Evolutionary conservation across 2,113 vertebrate genomes (phyloP), one percentile per base, ranked within the genome.

Genomic region (Burhinus oedicnemus): DNA sequence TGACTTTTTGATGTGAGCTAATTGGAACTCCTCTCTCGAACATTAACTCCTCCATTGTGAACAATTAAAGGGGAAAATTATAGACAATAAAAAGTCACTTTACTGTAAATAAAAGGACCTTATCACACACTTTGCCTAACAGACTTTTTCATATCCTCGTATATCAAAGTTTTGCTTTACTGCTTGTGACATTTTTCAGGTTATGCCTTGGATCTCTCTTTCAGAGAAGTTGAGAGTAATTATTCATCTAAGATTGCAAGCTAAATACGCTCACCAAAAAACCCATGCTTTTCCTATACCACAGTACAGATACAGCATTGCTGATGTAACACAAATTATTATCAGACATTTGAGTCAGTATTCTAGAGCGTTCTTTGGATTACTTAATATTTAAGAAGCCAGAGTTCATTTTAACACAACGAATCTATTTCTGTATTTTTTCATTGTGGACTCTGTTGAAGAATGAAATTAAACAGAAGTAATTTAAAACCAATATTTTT

Each of bases 51-150:
- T 80, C 89, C 74, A 77, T 65, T 89, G 61, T 87, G 89, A 93
- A 68, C 62, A 91, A 85, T 91, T 80, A 95, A 82, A 95, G 38
- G 49, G 26, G 13, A 69, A 95, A 92, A 94, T 91, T 61, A 79
- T 30, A 82, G 81, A 89, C 54, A 87, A 83, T 85, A 91, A 91
- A 91, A 95, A 87, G 75, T 55, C 77, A 80, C 54, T 95, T 90
- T 87, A 89, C 52, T 95, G 80, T 89, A 95, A 95, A 96, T 91
- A 95, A 80, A 87, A 95, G n/a, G 66, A 69, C 58, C 40, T 91
- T 87, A 79, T 88, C 90, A 87, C 42, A 83, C 54, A 80, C 71
- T 90, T 70, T 93, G 54, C 32, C 44, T 71, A 90, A 52, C 55
- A 93, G 84, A 87, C 68, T 87, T 95, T 77, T 92, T 87, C 81